Percentiles rank a stretch among this genome's conserved stretches.
phyloP scores from a whole-genome alignment of 2,888 invertebrate species.

The Hartigia nigra region DNA sequence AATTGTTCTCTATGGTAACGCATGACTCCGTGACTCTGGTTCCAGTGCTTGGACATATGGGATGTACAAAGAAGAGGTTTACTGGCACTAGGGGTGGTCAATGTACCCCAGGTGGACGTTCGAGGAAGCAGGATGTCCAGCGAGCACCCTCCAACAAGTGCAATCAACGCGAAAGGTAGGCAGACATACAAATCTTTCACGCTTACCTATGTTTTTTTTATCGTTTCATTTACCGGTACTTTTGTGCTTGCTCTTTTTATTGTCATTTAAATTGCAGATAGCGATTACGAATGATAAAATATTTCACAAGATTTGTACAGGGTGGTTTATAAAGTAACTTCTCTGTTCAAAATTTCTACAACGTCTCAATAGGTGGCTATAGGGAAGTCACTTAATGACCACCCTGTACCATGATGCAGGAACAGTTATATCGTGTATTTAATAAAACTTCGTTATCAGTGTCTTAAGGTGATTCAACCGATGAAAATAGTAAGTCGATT shows the following conservation, averaged over 20 bases:
- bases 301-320: background rate
- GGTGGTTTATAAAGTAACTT: background rate
- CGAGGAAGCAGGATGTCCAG: conserved; percentile 52
- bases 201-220: background rate
- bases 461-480: too few species aligned
- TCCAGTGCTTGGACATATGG: conserved; percentile 32
- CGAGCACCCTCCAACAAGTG: conserved; percentile 47
- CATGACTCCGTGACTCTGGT: background rate
- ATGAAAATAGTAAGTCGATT: too few species aligned
- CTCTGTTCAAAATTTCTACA: background rate
- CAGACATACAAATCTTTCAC: conserved; percentile 13
- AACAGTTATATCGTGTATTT: too few species aligned
- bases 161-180: conserved; percentile 44
- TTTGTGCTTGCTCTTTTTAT: background rate
- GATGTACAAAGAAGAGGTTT: conserved; percentile 29
- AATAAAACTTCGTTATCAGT: too few species aligned
- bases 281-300: background rate
- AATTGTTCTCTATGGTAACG: too few species aligned
- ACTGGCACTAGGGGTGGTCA: conserved; percentile 37
- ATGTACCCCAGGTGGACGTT: conserved; percentile 47
- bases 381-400: background rate
- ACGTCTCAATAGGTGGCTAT: background rate
- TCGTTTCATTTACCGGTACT: background rate
- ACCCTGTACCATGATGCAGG: background rate
- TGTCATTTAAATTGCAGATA: background rate